A percentile compares a stretch with the other conserved stretches of the same genome.
Conservation (phyloP, 2,797 vertebrate genomes). For the Onychomys arenicola region DNA sequence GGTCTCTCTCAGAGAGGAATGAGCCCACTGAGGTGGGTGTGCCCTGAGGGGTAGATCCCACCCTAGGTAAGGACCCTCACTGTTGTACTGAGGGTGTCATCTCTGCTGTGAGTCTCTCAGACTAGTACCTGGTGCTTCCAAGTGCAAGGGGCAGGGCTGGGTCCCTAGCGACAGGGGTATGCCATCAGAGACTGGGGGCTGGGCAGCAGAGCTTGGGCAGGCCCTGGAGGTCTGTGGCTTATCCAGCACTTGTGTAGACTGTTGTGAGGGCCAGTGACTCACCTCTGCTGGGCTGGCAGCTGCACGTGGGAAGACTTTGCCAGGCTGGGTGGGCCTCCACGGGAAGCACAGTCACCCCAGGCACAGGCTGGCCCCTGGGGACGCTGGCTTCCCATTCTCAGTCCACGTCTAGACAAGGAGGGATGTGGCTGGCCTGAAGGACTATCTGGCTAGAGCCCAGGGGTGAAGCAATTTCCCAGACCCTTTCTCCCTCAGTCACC, state of each 20-base stretch:
- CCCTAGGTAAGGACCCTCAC: no score
- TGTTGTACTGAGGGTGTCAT: background rate
- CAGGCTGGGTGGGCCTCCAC: conserved; percentile 51
- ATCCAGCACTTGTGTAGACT: conserved; percentile 14
- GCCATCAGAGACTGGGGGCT: conserved; percentile 17
- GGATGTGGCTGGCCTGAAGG: background rate
- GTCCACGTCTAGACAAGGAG: conserved; percentile 27
- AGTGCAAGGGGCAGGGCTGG: background rate
- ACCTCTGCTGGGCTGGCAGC: conserved; percentile 66
- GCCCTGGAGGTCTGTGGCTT: conserved; percentile 70
- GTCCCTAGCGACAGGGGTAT: background rate
- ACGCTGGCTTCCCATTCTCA: conserved; percentile 24
- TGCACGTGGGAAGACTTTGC: conserved; percentile 61
- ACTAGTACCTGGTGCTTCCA: background rate
- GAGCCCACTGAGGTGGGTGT: conserved; percentile 55
- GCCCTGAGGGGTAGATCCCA: background rate
- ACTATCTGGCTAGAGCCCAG: background rate
- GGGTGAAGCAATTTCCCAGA: background rate
- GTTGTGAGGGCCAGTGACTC: conserved; percentile 70
- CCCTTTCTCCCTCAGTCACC: background rate
- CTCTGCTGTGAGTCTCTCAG: background rate
- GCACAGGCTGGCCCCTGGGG: conserved; percentile 17
- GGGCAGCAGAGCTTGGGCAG: conserved; percentile 33
- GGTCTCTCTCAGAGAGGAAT: background rate
- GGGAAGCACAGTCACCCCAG: conserved; percentile 51